phyloP scores from a whole-genome alignment of 2,888 invertebrate genomes.

The Epicampocera succincta region DNA sequence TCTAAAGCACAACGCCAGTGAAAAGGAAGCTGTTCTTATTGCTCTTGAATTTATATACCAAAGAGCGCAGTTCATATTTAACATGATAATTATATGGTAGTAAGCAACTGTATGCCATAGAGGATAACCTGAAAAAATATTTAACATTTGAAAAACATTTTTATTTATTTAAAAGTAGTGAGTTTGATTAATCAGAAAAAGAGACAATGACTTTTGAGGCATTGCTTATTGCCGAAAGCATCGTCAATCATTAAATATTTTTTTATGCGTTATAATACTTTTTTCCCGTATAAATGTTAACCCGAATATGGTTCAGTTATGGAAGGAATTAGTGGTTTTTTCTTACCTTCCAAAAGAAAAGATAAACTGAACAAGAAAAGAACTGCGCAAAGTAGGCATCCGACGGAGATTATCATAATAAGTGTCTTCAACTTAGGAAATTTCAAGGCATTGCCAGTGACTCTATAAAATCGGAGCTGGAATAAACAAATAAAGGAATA shows the following conservation, averaged over 20 bases:
- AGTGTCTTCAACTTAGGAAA: slow-evolving; percentile 66
- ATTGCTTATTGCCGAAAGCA: too few species aligned
- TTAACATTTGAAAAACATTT: not conserved
- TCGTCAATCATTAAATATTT: too few species aligned
- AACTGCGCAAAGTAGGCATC: slow-evolving; percentile 68
- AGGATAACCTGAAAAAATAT: slow-evolving; percentile 82
- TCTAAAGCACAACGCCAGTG: slow-evolving; percentile 83
- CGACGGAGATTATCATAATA: slow-evolving; percentile 63
- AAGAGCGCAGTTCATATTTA: slow-evolving; percentile 88
- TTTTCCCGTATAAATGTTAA: too few species aligned
- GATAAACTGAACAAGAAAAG: slow-evolving; percentile 65
- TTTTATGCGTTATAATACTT: too few species aligned
- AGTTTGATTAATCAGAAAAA: too few species aligned
- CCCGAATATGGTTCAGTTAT: too few species aligned
- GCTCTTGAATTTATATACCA: slow-evolving; percentile 88
- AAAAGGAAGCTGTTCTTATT: slow-evolving; percentile 85
- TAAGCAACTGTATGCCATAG: slow-evolving; percentile 84
- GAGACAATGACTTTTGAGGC: too few species aligned
- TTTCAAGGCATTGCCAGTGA: slow-evolving; percentile 67
- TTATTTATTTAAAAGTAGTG: too few species aligned
- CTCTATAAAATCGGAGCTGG: slow-evolving; percentile 66
- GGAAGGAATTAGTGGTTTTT: too few species aligned
- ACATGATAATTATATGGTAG: slow-evolving; percentile 87
- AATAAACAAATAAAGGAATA: not conserved
- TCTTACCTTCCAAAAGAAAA: slow-evolving; percentile 67